Base-by-base conservation (phyloP, 2,113 vertebrate species). In the Salvelinus namaycush region DNA sequence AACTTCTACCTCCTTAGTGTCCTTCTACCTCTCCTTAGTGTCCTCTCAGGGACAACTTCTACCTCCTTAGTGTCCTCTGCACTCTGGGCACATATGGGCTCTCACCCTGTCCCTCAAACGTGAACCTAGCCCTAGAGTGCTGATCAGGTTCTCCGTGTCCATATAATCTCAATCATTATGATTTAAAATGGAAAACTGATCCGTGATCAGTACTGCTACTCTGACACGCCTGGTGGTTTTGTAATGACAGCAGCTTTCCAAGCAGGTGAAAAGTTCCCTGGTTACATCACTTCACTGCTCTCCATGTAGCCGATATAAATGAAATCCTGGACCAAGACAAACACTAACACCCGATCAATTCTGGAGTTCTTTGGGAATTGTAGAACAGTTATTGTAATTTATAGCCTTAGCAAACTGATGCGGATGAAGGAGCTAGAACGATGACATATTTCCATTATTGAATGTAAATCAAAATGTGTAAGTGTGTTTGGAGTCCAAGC, bases 181-280 rank as follows among this genome's bases (percentile, higher is more conserved):
- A 54, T 54, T 16, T 18, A 5, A 54, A 54, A 54, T 14, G 13
- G 0, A 54, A 18, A 54, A 14, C 51, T 54, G 51, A 54, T 18
- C 51, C 51, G 1, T 1, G 16, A 54, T 3, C 51, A 18, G 51
- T 16, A 14, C 51, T 5, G 14, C 12, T 14, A 54, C 51, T 54
- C 51, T 54, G 39, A 44, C 1, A 44, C 2, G 9, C 29, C 9
- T 26, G 39, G 39, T 44, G 76, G 5, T 76, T 80, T 64, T 69
- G 70, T 65, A 60, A 80, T 79, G 66, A 76, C 18, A 54, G 24
- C 8, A 54, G 26, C 62, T 60, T 79, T 85, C 72, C 77, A 80
- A 75, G 51, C 54, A 70, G 79, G 66, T 71, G 67, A 77, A 78
- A 0, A 71, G 5, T 60, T 3, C 49, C 5, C 3, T 27, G 1